A percentile compares a stretch with the other conserved stretches of the same genome.
Evolutionary conservation across 92 coral and sea anemone genomes (phyloP).

Genomic region (Chrysogorgia sp.): DNA sequence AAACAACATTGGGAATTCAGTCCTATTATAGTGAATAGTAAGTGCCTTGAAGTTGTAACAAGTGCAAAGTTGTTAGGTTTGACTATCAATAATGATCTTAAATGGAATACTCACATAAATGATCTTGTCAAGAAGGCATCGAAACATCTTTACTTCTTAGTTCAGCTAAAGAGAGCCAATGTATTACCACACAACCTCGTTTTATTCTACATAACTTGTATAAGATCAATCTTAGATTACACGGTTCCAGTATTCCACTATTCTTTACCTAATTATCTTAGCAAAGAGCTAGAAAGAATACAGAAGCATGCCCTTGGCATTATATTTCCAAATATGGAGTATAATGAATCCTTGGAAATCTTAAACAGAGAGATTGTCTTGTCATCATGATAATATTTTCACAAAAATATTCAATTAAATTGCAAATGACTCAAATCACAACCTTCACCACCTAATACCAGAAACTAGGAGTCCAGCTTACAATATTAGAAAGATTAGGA

Average conservation of each 20-base stretch:
- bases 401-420: too few species aligned
- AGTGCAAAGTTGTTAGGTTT: conserved; percentile 49
- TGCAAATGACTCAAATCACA: too few species aligned
- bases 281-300: conserved; percentile 34
- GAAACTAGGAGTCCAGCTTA: too few species aligned
- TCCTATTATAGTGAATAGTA: conserved; percentile 51
- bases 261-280: conserved; percentile 46
- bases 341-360: conserved; percentile 36
- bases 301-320: conserved; percentile 63
- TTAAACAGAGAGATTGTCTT: conserved; percentile 17
- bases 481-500: too few species aligned
- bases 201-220: conserved; percentile 51
- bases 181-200: conserved; percentile 36
- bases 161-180: conserved; percentile 49
- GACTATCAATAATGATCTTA: conserved; percentile 48
- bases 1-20: conserved; percentile 1
- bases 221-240: conserved; percentile 51
- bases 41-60: conserved; percentile 24
- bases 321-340: conserved; percentile 33
- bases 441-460: too few species aligned
- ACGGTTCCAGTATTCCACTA: too few species aligned
- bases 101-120: conserved; percentile 62
- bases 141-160: conserved; percentile 40
- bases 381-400: too few species aligned
- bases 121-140: conserved; percentile 44